A percentile compares a stretch with the other conserved stretches of the same genome.
Evolutionary conservation across 1,140 invertebrate species (phyloP).

Genomic region (Ridgeia piscesae): DNA sequence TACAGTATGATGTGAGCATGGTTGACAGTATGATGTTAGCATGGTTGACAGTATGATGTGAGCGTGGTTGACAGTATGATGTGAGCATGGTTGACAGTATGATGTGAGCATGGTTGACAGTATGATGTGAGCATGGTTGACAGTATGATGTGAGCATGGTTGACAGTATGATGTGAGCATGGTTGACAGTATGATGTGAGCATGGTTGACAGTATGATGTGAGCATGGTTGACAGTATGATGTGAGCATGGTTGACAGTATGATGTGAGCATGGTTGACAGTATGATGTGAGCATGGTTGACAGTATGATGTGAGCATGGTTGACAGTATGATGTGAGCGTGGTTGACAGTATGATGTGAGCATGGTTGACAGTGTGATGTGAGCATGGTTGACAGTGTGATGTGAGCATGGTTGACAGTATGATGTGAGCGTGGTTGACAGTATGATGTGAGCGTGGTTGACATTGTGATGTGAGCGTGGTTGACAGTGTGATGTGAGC

Average conservation of each 20-base stretch:
- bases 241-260: neutral
- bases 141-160: neutral
- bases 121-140: too few relatives aligned
- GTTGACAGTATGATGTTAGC: neutral
- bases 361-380: too few relatives aligned
- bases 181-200: too few relatives aligned
- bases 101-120: neutral
- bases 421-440: neutral
- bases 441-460: too few relatives aligned
- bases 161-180: neutral
- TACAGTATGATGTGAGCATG: neutral
- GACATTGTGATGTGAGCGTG: neutral
- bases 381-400: neutral
- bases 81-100: too few relatives aligned
- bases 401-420: too few relatives aligned
- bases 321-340: neutral
- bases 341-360: neutral
- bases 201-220: neutral
- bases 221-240: too few relatives aligned
- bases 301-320: neutral
- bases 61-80: neutral
- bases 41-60: too few relatives aligned
- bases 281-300: neutral
- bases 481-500: neutral
- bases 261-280: too few relatives aligned